These are phyloP conservation scores for Clinocottus analis DNA, from an alignment of 2,113 vertebrate species.

Conservation along the genomic window DNA sequence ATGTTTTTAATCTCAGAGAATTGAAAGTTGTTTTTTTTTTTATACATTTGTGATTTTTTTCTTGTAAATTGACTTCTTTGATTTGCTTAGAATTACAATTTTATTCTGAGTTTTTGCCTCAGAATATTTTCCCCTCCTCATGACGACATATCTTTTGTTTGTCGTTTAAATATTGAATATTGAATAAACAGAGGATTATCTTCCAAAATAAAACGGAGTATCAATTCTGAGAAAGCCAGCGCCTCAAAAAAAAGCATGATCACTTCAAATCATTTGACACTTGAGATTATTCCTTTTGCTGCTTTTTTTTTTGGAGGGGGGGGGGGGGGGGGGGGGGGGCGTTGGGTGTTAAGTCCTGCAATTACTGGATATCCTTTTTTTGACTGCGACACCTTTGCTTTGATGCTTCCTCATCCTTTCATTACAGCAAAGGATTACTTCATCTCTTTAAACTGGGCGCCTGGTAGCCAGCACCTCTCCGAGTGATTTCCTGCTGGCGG, in stretches of 20 bases:
- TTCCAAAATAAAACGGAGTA: constrained; percentile 20
- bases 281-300: constrained; percentile 13
- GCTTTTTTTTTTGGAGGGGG: not conserved
- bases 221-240: constrained; percentile 1
- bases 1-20: no score
- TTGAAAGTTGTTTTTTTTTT: no score
- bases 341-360: constrained; percentile 16
- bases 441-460: constrained; percentile 33
- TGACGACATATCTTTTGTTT: not conserved
- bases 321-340: no score
- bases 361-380: constrained; percentile 53
- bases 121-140: not conserved
- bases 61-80: no score
- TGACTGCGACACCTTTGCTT: constrained; percentile 49
- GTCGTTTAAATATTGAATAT: not conserved
- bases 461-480: not conserved
- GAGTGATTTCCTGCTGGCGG: constrained; percentile 49
- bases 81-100: not conserved
- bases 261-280: constrained; percentile 3
- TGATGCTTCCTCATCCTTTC: constrained; percentile 73
- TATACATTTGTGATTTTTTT: no score
- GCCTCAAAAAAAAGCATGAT: not conserved
- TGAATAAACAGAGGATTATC: not conserved
- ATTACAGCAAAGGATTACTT: constrained; percentile 67
- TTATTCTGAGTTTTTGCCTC: not conserved